phyloP scores from a whole-genome alignment of 1,140 invertebrate genomes.

The Neodiprion pinetum region DNA sequence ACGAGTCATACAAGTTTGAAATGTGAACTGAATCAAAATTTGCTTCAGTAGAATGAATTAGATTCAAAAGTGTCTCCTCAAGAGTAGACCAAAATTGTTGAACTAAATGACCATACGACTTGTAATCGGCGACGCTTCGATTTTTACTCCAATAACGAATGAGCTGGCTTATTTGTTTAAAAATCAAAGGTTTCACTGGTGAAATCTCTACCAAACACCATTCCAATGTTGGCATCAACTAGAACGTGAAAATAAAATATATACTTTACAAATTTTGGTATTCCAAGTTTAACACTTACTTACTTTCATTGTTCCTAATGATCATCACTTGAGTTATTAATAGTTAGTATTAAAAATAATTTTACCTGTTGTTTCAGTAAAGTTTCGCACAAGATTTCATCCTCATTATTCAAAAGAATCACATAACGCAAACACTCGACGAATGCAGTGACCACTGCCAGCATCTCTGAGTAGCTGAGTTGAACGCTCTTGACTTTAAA shows the following conservation, averaged over 20 bases:
- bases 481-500: slow-evolving; percentile 62
- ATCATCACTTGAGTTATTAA: not conserved
- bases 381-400: slow-evolving; percentile 51
- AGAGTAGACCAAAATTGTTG: slow-evolving; percentile 64
- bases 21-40: slow-evolving; percentile 19
- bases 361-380: slow-evolving; percentile 52
- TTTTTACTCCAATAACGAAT: slow-evolving; percentile 67
- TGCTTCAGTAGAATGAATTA: slow-evolving; percentile 35
- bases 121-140: slow-evolving; percentile 38
- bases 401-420: slow-evolving; percentile 56
- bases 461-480: slow-evolving; percentile 67
- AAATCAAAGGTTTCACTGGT: slow-evolving; percentile 56
- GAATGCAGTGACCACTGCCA: slow-evolving; percentile 68
- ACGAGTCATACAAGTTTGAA: slow-evolving; percentile 20
- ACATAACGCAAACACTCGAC: slow-evolving; percentile 76
- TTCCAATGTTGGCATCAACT: slow-evolving; percentile 61
- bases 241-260: slow-evolving; percentile 26
- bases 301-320: too few species aligned
- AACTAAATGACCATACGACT: slow-evolving; percentile 58
- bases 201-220: slow-evolving; percentile 53
- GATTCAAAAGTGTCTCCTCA: slow-evolving; percentile 51
- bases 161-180: slow-evolving; percentile 60
- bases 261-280: not conserved
- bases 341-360: not conserved
- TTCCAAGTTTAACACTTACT: too few species aligned